phyloP scores from a whole-genome alignment of 2,888 invertebrate species.

The Dicycla oo region DNA sequence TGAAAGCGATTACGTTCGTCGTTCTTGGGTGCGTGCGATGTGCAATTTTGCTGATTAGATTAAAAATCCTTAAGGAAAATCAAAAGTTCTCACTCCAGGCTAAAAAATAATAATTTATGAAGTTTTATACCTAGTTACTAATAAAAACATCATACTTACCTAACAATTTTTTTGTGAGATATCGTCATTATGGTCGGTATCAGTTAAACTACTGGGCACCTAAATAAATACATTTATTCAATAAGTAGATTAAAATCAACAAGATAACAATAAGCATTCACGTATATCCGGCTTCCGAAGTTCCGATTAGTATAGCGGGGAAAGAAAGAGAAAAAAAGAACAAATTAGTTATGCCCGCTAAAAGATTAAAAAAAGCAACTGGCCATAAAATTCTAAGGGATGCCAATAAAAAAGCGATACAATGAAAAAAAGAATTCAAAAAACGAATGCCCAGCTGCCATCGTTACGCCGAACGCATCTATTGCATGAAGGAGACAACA shows the following conservation, averaged over 20 bases:
- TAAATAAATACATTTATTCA: conserved; percentile 51
- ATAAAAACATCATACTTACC: neutral
- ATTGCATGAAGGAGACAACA: conserved; percentile 74
- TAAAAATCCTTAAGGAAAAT: conserved; percentile 7
- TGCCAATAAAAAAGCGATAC: conserved; percentile 81
- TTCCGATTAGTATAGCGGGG: conserved; percentile 44
- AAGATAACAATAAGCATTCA: conserved; percentile 56
- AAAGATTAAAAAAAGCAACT: conserved; percentile 87
- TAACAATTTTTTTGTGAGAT: neutral
- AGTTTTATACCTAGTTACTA: neutral
- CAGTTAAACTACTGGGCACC: neutral
- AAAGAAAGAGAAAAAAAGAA: conserved; percentile 43
- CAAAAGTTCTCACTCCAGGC: neutral
- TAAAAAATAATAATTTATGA: neutral
- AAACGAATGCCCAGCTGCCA: conserved; percentile 88
- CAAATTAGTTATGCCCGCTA: conserved; percentile 66
- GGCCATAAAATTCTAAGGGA: conserved; percentile 85
- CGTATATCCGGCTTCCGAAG: conserved; percentile 67
- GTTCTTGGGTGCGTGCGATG: neutral
- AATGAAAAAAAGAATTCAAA: conserved; percentile 78
- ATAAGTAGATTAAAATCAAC: conserved; percentile 63
- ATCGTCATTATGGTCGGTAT: no score
- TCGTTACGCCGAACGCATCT: conserved; percentile 80
- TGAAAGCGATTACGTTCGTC: neutral
- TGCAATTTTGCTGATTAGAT: conserved; percentile 23